Conservation (phyloP, 2,797 vertebrate genomes). For the Delichon dasypus region DNA sequence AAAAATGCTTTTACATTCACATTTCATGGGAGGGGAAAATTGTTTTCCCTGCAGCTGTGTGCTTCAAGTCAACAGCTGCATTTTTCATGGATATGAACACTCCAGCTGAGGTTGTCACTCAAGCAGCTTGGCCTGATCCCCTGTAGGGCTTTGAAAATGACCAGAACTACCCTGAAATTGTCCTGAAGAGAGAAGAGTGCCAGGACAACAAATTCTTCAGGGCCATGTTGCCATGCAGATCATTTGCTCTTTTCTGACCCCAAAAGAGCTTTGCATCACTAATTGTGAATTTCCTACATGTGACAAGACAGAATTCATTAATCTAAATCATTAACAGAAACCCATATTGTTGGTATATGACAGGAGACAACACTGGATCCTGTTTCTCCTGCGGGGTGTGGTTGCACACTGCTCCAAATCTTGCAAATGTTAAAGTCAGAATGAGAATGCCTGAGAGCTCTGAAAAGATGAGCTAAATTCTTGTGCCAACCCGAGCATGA, state of each 20-base stretch:
- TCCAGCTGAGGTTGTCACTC: neutral
- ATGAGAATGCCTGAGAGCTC: neutral
- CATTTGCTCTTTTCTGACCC: neutral
- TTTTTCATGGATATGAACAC: constrained; percentile 10
- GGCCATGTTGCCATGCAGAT: neutral
- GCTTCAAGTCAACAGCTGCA: constrained; percentile 7
- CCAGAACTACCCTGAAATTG: neutral
- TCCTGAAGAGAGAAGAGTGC: neutral
- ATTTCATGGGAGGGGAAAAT: neutral
- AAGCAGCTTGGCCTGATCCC: neutral
- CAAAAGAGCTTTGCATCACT: neutral
- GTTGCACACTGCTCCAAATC: neutral
- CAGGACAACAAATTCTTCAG: neutral
- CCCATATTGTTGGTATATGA: neutral
- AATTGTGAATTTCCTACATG: neutral
- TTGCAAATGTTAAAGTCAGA: neutral
- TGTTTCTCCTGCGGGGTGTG: neutral
- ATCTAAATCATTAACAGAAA: neutral
- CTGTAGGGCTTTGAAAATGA: neutral
- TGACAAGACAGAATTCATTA: neutral
- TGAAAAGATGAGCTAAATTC: neutral
- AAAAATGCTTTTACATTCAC: neutral
- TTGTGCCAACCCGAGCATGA: neutral
- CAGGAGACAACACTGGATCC: neutral
- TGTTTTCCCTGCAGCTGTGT: constrained; percentile 22